phyloP scores from a whole-genome alignment of 1,140 invertebrate species.

The Drosophila nasuta region DNA sequence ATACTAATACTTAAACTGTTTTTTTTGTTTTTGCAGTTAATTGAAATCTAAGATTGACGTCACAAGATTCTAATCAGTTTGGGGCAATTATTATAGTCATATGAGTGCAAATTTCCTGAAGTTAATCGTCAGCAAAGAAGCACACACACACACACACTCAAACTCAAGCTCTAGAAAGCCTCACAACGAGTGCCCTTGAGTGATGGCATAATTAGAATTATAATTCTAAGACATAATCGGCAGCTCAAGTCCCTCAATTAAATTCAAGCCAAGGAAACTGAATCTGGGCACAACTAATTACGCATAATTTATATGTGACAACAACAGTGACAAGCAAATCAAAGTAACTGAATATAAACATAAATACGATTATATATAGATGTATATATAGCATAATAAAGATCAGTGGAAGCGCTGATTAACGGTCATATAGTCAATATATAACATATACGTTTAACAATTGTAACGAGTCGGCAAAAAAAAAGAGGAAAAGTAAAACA shows the following conservation, averaged over 20 bases:
- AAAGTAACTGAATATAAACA: slow-evolving; percentile 8
- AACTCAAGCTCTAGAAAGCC: not conserved
- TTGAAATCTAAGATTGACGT: slow-evolving; percentile 55
- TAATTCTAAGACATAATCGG: slow-evolving; percentile 20
- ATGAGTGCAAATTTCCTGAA: slow-evolving; percentile 74
- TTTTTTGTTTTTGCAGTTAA: slow-evolving; percentile 12
- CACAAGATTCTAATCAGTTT: slow-evolving; percentile 69
- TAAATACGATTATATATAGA: slow-evolving; percentile 8
- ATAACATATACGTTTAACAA: slow-evolving; percentile 1
- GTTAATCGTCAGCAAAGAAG: slow-evolving; percentile 51
- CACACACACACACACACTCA: slow-evolving; percentile 1
- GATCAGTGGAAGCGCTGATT: slow-evolving; percentile 48
- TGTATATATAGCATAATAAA: slow-evolving; percentile 14
- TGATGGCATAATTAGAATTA: slow-evolving; percentile 34
- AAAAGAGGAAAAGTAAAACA: slow-evolving; percentile 6
- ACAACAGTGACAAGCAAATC: slow-evolving; percentile 31
- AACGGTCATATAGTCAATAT: slow-evolving; percentile 18
- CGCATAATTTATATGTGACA: slow-evolving; percentile 52
- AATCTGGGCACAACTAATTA: slow-evolving; percentile 37
- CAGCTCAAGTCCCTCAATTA: slow-evolving; percentile 15
- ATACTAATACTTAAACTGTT: not conserved
- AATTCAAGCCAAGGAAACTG: slow-evolving; percentile 6
- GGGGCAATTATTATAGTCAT: slow-evolving; percentile 47
- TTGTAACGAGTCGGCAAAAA: slow-evolving; percentile 14
- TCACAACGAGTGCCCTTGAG: slow-evolving; percentile 43